Evolutionary conservation across 1,140 invertebrate genomes (phyloP).

Genomic region (Bombus sibiricus): DNA sequence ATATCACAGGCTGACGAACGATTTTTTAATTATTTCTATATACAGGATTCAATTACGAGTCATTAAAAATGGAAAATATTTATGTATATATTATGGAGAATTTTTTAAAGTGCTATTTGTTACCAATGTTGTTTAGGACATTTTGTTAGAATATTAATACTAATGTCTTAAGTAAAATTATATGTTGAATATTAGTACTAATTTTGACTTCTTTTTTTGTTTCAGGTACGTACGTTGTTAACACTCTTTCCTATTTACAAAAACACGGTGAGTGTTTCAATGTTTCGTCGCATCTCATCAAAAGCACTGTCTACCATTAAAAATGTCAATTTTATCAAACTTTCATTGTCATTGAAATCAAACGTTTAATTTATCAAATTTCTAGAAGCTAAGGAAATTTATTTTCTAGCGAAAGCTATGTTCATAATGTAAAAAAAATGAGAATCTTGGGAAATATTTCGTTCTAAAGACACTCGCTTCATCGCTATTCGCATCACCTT

Average conservation of each 20-base stretch:
- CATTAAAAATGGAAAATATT: too few relatives aligned
- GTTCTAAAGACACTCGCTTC: not conserved
- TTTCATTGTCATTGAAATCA: not conserved
- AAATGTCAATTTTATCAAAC: not conserved
- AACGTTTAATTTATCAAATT: not conserved
- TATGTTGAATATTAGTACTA: not conserved
- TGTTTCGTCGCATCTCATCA: not conserved
- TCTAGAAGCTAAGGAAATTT: too few relatives aligned
- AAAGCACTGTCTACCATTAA: not conserved
- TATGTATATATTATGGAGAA: too few relatives aligned
- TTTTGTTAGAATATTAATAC: too few relatives aligned
- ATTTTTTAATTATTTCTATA: too few relatives aligned
- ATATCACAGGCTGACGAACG: too few relatives aligned
- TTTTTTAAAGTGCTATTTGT: too few relatives aligned
- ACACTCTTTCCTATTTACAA: too few relatives aligned
- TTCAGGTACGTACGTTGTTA: conserved; percentile 4
- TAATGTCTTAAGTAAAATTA: not conserved
- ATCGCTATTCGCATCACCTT: not conserved
- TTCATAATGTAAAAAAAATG: not conserved
- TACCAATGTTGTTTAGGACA: too few relatives aligned
- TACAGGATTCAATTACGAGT: too few relatives aligned
- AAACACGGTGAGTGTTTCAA: not conserved
- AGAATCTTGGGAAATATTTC: not conserved
- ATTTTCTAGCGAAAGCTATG: too few relatives aligned
- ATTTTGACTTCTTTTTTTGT: not conserved